Conservation (phyloP, 2,888 invertebrate species). For the Parasteatoda lunata region DNA sequence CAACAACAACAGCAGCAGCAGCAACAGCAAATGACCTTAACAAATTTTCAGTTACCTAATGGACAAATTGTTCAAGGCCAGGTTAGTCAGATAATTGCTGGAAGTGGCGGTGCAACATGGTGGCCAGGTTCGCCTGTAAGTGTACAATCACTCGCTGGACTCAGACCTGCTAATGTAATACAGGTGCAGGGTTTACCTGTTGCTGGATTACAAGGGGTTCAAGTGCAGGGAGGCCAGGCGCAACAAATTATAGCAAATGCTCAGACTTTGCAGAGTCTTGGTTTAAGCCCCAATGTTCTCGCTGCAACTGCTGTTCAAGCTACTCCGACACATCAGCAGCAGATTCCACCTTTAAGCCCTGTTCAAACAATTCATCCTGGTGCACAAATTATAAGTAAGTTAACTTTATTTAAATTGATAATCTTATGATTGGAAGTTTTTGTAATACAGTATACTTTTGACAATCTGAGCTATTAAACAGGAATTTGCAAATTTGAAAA, state of each 20-base stretch:
- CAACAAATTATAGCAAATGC: slow-evolving; percentile 69
- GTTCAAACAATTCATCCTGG: slow-evolving; percentile 70
- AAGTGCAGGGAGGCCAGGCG: slow-evolving; percentile 70
- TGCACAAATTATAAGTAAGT: slow-evolving; percentile 68
- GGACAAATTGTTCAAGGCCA: slow-evolving; percentile 71
- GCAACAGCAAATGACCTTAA: slow-evolving; percentile 62
- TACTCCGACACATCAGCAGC: slow-evolving; percentile 75
- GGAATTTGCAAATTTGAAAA: no score
- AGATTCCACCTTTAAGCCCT: slow-evolving; percentile 69
- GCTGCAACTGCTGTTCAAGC: slow-evolving; percentile 80
- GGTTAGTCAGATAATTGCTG: slow-evolving; percentile 70
- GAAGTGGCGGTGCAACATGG: slow-evolving; percentile 63
- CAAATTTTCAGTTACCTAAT: slow-evolving; percentile 71
- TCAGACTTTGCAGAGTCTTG: slow-evolving; percentile 69
- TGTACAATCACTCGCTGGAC: slow-evolving; percentile 68
- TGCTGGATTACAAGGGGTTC: slow-evolving; percentile 70
- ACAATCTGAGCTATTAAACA: background rate
- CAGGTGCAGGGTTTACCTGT: slow-evolving; percentile 69
- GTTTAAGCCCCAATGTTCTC: slow-evolving; percentile 78
- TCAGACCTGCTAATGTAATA: slow-evolving; percentile 70
- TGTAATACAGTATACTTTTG: background rate
- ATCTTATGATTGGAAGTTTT: no score
- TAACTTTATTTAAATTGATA: background rate
- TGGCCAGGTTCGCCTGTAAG: slow-evolving; percentile 70
- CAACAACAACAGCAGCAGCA: slow-evolving; percentile 33